phyloP scores from a whole-genome alignment of 2,797 vertebrate genomes.

The Aulostomus chinensis region DNA sequence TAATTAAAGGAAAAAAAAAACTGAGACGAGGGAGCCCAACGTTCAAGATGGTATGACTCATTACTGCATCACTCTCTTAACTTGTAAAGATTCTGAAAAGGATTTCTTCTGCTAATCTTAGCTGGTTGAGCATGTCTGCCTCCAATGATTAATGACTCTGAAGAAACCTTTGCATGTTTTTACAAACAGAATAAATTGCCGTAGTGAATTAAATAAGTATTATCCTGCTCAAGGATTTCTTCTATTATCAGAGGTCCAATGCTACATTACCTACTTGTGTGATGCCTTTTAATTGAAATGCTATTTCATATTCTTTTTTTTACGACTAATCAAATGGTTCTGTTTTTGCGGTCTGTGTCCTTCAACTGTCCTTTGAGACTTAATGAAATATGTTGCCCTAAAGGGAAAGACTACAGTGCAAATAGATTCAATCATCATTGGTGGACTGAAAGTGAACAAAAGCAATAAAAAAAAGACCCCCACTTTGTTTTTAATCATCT shows the following conservation, averaged over 20 bases:
- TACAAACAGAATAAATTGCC: no score
- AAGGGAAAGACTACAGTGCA: conserved; percentile 42
- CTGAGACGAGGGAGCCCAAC: no score
- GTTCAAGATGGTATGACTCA: no score
- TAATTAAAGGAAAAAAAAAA: no score
- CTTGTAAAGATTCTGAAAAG: no score
- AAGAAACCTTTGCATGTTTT: no score
- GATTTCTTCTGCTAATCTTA: no score
- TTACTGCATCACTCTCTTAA: no score
- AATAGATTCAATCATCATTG: conserved; percentile 16
- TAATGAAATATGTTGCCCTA: conserved; percentile 7
- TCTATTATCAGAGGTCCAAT: background rate
- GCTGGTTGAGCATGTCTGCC: no score
- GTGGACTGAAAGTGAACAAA: conserved; percentile 35
- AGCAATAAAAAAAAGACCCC: conserved; percentile 21
- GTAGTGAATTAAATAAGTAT: no score
- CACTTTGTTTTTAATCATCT: conserved; percentile 63
- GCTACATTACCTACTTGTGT: background rate
- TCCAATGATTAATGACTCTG: no score
- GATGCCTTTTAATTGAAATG: background rate
- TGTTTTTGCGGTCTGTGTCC: background rate
- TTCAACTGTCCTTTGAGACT: conserved; percentile 1
- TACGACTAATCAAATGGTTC: no score
- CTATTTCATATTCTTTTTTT: background rate
- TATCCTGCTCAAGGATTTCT: background rate